Evolutionary conservation across 2,113 vertebrate genomes (phyloP).

Genomic region (Equus quagga): DNA sequence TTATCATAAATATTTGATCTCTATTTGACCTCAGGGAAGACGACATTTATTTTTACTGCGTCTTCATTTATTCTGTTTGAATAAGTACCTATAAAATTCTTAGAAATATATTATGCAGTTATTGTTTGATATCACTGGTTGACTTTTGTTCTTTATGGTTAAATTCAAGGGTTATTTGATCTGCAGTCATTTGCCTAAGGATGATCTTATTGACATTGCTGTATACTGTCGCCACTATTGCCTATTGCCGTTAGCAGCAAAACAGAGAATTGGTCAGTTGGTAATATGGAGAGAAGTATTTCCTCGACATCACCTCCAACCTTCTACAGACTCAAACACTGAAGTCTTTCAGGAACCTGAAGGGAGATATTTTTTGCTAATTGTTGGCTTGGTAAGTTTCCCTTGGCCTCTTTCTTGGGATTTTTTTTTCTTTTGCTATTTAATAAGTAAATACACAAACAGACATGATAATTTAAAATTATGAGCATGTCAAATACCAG

Average conservation of each 20-base stretch:
- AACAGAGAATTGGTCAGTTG: conserved; percentile 93
- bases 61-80: neutral
- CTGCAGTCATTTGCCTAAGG: conserved; percentile 94
- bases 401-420: neutral
- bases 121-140: neutral
- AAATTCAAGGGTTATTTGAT: conserved; percentile 94
- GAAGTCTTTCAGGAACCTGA: conserved; percentile 89
- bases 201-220: conserved; percentile 94
- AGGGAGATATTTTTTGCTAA: conserved; percentile 95
- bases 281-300: conserved; percentile 98
- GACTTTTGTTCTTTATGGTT: conserved; percentile 69
- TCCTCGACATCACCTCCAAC: conserved; percentile 86
- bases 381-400: conserved; percentile 94
- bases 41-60: neutral
- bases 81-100: neutral
- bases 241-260: conserved; percentile 92
- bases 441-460: neutral
- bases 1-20: neutral
- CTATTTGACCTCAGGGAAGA: neutral
- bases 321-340: neutral
- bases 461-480: neutral
- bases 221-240: conserved; percentile 95
- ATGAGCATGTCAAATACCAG: neutral
- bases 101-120: neutral
- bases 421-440: neutral